Base-by-base conservation (phyloP, 2,888 invertebrate species). In the Quadriops clusia region DNA sequence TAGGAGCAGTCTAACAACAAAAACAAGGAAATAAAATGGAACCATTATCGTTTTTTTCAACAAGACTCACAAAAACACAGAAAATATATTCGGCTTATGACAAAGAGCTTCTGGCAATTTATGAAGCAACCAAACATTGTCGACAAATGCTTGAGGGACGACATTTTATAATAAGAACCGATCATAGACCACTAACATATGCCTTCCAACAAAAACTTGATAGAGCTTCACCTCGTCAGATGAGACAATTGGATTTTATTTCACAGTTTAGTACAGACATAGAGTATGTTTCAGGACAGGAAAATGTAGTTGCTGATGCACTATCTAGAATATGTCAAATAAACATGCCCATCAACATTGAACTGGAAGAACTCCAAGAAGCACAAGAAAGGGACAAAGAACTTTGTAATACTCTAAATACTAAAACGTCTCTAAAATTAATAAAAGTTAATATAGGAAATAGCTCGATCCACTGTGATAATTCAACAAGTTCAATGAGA, bases 1-100 rank as follows among this genome's bases (percentile, higher is more conserved):
- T 59, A 3, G 59, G 58, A 1, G 55, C 53, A 2, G 51, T 46
- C 0, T 25, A 61, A 4, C 54, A 61, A 23, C 60, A 60, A 36
- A 17, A 23, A 1, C 34, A 39, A 3, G 29, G 43, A 3, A 31
- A 37, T 4, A 4, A 26, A 1, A 48, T 49, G 48, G 40, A 56
- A 34, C 56, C 58, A 0, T 26, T 59, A 3, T 51, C 49, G 1
- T 60, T 58, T 30, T 60, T 50, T 30, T 56, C 56, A 1, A 43
- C 40, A 17, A 56, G 51, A 28, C 37, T 60, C 1, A 45, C 33
- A n/a, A 31, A 44, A 4, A 32, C 53, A 0, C 50, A 62, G 34
- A 26, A 13, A 50, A 4, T 54, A 55, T 40, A 37, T 17, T 24
- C 22, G 13, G 25, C 29, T 13, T 38, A 35, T 15, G 37, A 33